Percentiles rank a stretch among this genome's conserved stretches.
phyloP scores from a whole-genome alignment of 2,888 invertebrate species.

The Dinocampus coccinellae region DNA sequence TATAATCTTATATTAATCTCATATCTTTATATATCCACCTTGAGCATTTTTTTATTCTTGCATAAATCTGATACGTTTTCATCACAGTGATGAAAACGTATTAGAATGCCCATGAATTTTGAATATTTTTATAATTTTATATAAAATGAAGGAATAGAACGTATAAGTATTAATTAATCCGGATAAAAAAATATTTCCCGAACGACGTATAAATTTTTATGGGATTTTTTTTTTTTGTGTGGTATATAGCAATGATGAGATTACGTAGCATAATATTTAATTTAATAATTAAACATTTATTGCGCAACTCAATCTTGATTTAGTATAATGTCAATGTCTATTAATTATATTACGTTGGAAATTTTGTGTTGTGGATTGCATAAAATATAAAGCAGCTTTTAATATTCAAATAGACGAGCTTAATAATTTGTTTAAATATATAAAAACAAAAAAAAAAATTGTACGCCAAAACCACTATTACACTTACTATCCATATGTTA shows the following conservation, averaged over 20 bases:
- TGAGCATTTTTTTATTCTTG: not conserved
- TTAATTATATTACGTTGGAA: not conserved
- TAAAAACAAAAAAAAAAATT: not conserved
- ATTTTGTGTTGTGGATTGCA: not conserved
- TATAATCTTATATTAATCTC: too few species aligned
- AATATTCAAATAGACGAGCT: not conserved
- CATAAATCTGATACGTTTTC: not conserved
- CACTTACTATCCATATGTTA: not conserved
- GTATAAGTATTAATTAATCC: not conserved
- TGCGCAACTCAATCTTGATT: conserved; percentile 7
- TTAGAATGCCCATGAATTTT: conserved; percentile 2
- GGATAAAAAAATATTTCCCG: not conserved
- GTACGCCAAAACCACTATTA: not conserved
- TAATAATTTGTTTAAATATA: not conserved
- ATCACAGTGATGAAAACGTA: not conserved
- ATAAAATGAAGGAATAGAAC: conserved; percentile 28
- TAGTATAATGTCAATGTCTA: not conserved
- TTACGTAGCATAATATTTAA: conserved; percentile 39
- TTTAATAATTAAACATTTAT: not conserved
- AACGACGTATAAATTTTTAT: not conserved
- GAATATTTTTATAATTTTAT: conserved; percentile 49
- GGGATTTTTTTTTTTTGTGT: conserved; percentile 26
- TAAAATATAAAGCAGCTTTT: not conserved
- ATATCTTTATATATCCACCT: too few species aligned
- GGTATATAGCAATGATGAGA: conserved; percentile 22